A percentile compares a stretch with the other conserved stretches of the same genome.
Conservation (phyloP, 2,113 vertebrate species). For the Trachemys scripta region DNA sequence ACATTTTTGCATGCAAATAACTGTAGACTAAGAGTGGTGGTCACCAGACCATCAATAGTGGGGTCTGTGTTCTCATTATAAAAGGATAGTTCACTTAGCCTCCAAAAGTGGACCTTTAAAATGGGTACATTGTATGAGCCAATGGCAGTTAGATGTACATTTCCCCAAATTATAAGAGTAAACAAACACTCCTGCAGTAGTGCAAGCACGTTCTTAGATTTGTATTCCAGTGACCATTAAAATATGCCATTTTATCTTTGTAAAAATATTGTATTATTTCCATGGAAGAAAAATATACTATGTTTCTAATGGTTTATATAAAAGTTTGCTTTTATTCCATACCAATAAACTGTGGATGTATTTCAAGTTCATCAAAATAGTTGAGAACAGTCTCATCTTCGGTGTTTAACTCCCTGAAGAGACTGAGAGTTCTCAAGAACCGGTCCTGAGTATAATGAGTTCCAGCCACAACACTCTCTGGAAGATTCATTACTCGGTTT, state of each 20-base stretch:
- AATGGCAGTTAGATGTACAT: not conserved
- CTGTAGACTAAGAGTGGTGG: too few species aligned
- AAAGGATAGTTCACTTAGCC: not conserved
- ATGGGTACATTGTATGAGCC: not conserved
- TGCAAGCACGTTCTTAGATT: not conserved
- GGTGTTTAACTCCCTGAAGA: conserved; percentile 80
- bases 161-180: not conserved
- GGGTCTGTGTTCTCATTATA: not conserved
- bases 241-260: not conserved
- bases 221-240: not conserved
- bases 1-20: too few species aligned
- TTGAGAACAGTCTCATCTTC: conserved; percentile 85
- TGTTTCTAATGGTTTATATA: not conserved
- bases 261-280: not conserved
- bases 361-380: conserved; percentile 90
- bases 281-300: not conserved
- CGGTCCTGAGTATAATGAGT: conserved; percentile 83
- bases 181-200: not conserved
- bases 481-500: conserved; percentile 89
- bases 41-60: not conserved
- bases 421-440: conserved; percentile 81
- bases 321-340: conserved; percentile 33
- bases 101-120: not conserved
- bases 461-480: conserved; percentile 83
- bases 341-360: conserved; percentile 87